Evolutionary conservation across 2,888 invertebrate genomes (phyloP).

Genomic region (Scaptomyza caliginosa): DNA sequence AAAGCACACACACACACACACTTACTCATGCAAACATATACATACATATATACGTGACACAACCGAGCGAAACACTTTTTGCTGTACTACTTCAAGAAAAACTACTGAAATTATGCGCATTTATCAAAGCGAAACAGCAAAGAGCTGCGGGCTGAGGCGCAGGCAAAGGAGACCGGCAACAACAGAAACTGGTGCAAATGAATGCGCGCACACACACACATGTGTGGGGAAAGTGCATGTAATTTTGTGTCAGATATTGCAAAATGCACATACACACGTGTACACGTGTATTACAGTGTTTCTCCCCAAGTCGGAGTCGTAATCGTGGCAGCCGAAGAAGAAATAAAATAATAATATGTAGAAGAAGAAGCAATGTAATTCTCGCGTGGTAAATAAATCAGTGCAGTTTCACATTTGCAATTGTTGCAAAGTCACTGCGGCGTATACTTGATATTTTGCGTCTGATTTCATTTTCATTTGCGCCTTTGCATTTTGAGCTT

Average conservation of each 20-base stretch:
- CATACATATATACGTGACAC: constrained; percentile 1
- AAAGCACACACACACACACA: constrained; percentile 24
- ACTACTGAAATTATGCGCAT: constrained; percentile 79
- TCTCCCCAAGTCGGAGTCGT: constrained; percentile 14
- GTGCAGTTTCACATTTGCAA: constrained; percentile 30
- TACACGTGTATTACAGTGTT: constrained; percentile 7
- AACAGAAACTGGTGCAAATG: constrained; percentile 47
- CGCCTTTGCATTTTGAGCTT: background rate
- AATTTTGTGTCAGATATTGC: constrained; percentile 72
- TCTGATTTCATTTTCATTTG: constrained; percentile 17
- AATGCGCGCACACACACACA: constrained; percentile 48
- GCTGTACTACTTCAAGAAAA: constrained; percentile 58
- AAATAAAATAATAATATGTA: constrained; percentile 31
- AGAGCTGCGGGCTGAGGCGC: constrained; percentile 2
- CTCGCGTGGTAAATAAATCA: constrained; percentile 67
- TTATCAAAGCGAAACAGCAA: constrained; percentile 66
- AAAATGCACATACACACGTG: constrained; percentile 47
- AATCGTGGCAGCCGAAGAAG: constrained; percentile 10
- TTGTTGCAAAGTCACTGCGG: constrained; percentile 35
- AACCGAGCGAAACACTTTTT: constrained; percentile 15
- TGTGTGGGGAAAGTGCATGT: constrained; percentile 54
- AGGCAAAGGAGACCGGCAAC: constrained; percentile 17
- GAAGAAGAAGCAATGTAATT: constrained; percentile 21
- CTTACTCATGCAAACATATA: constrained; percentile 1
- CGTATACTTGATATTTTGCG: constrained; percentile 52